These are phyloP conservation scores for Streptopelia turtur DNA, from an alignment of 2,797 vertebrate species.

Conservation along the genomic window DNA sequence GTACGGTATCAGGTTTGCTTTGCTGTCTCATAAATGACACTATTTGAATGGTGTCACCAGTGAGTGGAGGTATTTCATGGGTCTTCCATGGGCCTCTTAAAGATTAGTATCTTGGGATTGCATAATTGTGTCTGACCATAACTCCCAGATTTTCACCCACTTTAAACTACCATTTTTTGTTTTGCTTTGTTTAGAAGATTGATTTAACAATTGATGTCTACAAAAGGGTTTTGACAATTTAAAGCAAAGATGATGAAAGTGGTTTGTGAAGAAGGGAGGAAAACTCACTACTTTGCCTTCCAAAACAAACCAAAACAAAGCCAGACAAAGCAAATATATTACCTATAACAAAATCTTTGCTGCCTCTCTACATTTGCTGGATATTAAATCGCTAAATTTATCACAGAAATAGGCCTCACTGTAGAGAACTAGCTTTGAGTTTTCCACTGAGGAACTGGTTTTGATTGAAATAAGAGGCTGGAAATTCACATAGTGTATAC, in stretches of 20 bases:
- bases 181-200: background rate
- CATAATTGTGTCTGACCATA: background rate
- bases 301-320: slow-evolving; percentile 17
- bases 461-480: slow-evolving; percentile 26
- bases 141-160: background rate
- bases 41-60: background rate
- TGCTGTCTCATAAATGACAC: background rate
- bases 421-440: background rate
- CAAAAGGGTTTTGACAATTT: background rate
- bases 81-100: background rate
- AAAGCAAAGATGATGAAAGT: background rate
- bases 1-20: background rate
- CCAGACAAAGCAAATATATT: background rate
- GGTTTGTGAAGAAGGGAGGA: background rate
- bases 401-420: background rate
- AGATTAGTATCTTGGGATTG: background rate
- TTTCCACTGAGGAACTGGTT: slow-evolving; percentile 9
- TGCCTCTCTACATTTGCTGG: background rate
- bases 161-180: background rate
- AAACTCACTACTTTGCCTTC: background rate
- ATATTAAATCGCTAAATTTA: slow-evolving; percentile 2
- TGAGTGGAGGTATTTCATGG: background rate
- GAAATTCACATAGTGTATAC: background rate
- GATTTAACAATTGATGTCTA: background rate
- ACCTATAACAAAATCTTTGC: background rate